Conservation (phyloP, 2,113 vertebrate genomes). For the Syrrhaptes paradoxus region DNA sequence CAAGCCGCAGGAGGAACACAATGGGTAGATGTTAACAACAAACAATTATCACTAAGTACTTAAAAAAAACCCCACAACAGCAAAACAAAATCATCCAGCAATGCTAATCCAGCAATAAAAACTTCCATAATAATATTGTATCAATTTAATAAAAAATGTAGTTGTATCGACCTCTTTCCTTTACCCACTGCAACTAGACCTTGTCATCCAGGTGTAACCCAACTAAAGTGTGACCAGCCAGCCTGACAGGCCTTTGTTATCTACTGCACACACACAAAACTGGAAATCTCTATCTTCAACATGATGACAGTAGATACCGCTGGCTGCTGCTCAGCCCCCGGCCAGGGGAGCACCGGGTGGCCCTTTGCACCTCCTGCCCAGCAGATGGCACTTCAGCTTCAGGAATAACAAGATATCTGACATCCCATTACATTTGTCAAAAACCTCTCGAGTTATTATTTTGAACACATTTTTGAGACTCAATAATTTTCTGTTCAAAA, state of each 20-base stretch:
- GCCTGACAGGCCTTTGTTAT: neutral
- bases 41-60: neutral
- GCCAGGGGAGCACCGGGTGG: neutral
- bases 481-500: neutral
- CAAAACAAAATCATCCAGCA: neutral
- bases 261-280: neutral
- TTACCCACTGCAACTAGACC: neutral
- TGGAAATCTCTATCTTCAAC: neutral
- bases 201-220: neutral
- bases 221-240: neutral
- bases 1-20: neutral
- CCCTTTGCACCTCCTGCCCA: neutral
- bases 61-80: neutral
- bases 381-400: slow-evolving; percentile 62
- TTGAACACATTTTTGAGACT: neutral
- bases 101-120: neutral
- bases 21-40: neutral
- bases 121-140: neutral
- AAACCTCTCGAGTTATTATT: neutral
- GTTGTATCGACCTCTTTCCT: neutral
- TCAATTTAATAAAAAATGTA: neutral
- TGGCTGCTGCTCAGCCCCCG: neutral
- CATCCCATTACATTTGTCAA: neutral
- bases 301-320: neutral
- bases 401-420: neutral